Conservation (phyloP, 2,888 invertebrate genomes). For the Dryobotodes eremita region DNA sequence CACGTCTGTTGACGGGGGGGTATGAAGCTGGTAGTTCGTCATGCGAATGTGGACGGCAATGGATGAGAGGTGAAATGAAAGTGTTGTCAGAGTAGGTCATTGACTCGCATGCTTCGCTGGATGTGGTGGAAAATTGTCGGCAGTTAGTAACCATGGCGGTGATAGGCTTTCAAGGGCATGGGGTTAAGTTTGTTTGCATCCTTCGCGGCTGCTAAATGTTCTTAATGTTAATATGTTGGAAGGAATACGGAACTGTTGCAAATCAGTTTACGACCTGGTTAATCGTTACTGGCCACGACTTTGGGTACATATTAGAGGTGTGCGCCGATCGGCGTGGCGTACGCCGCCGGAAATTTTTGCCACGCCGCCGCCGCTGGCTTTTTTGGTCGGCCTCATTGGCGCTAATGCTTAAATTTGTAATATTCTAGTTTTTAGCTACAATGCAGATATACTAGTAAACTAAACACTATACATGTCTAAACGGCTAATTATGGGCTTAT, state of each 20-base stretch:
- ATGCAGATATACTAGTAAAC: too few species aligned
- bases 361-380: too few species aligned
- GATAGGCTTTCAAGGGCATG: conserved; percentile 67
- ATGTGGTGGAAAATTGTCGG: conserved; percentile 72
- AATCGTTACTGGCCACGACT: background rate
- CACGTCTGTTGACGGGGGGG: conserved; percentile 48
- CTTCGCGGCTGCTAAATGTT: conserved; percentile 33
- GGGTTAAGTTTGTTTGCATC: conserved; percentile 57
- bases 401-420: too few species aligned
- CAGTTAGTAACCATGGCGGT: conserved; percentile 60
- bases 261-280: conserved; percentile 27
- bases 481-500: too few species aligned
- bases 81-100: conserved; percentile 73
- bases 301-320: background rate
- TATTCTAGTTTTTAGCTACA: too few species aligned
- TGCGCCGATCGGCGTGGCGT: too few species aligned
- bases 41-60: conserved; percentile 52
- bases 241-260: conserved; percentile 22
- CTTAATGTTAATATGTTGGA: conserved; percentile 36
- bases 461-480: too few species aligned
- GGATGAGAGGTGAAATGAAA: conserved; percentile 67
- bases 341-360: too few species aligned
- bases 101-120: conserved; percentile 75
- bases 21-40: conserved; percentile 9
- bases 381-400: too few species aligned